A percentile compares a stretch with the other conserved stretches of the same genome.
Conservation (phyloP, 2,113 vertebrate species). For the Macquaria australasica region DNA sequence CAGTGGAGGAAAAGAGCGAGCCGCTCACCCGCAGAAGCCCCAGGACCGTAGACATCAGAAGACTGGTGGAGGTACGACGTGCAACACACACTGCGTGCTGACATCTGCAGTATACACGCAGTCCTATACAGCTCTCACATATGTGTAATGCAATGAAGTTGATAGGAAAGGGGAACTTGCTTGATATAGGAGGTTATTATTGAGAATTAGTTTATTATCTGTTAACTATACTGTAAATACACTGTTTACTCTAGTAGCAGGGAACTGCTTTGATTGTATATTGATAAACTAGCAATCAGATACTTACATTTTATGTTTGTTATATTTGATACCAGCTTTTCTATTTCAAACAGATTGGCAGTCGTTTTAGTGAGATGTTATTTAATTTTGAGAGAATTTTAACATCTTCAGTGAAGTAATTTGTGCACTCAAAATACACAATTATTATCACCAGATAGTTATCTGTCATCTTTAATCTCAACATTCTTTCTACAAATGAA, state of each 20-base stretch:
- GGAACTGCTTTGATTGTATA: neutral
- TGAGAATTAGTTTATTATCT: neutral
- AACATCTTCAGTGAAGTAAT: neutral
- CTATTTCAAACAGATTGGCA: too few relatives aligned
- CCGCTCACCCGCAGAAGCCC: conserved; percentile 61
- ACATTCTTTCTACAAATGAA: neutral
- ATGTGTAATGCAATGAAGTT: neutral
- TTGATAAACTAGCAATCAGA: neutral
- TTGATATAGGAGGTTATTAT: neutral
- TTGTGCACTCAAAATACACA: neutral
- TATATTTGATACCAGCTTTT: too few relatives aligned
- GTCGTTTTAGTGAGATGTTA: too few relatives aligned
- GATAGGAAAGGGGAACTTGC: neutral
- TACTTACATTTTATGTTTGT: neutral
- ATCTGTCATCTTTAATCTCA: neutral
- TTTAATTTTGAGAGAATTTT: neutral
- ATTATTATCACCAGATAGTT: neutral
- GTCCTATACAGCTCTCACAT: neutral
- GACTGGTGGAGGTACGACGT: conserved; percentile 84
- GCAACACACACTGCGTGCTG: neutral
- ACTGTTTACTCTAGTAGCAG: neutral
- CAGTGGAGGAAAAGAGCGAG: conserved; percentile 86
- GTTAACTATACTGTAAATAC: neutral
- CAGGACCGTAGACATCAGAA: conserved; percentile 83
- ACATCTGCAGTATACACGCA: neutral